Percentiles rank a stretch among this genome's conserved stretches.
Evolutionary conservation across 2,797 vertebrate genomes (phyloP).

Genomic region (Bradypus variegatus): DNA sequence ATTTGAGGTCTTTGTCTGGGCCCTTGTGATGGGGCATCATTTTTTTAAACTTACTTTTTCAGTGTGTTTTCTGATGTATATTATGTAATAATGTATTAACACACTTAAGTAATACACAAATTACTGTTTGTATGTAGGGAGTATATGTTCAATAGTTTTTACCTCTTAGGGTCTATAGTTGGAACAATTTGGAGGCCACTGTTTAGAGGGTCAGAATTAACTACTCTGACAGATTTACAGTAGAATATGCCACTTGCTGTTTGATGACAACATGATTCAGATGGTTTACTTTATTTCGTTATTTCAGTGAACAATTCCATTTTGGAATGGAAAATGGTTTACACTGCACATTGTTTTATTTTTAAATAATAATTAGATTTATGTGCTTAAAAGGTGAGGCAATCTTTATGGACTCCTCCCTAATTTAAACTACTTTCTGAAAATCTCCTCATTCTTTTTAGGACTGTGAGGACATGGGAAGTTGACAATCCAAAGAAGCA

Average conservation of each 20-base stretch:
- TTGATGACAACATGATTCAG: neutral
- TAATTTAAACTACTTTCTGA: neutral
- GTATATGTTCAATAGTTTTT: neutral
- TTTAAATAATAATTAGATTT: neutral
- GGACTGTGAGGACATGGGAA: conserved; percentile 96
- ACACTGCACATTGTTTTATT: neutral
- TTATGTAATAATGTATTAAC: neutral
- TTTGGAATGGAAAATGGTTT: conserved; percentile 13
- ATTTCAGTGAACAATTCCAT: neutral
- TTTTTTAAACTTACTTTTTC: neutral
- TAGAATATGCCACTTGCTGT: neutral
- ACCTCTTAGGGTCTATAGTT: neutral
- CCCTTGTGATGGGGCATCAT: neutral
- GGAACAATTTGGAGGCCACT: neutral
- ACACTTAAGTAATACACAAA: conserved; percentile 4
- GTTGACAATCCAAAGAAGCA: conserved; percentile 91
- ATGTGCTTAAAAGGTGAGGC: neutral
- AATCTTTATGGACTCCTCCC: neutral
- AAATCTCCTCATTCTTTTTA: conserved; percentile 66
- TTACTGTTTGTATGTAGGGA: neutral
- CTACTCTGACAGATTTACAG: neutral
- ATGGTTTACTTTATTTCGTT: neutral
- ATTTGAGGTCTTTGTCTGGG: neutral
- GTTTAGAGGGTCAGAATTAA: neutral
- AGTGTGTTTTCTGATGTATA: neutral